Evolutionary conservation across 1,140 invertebrate genomes (phyloP), one percentile per base, ranked within the genome.

Genomic region (Apis cerana): DNA sequence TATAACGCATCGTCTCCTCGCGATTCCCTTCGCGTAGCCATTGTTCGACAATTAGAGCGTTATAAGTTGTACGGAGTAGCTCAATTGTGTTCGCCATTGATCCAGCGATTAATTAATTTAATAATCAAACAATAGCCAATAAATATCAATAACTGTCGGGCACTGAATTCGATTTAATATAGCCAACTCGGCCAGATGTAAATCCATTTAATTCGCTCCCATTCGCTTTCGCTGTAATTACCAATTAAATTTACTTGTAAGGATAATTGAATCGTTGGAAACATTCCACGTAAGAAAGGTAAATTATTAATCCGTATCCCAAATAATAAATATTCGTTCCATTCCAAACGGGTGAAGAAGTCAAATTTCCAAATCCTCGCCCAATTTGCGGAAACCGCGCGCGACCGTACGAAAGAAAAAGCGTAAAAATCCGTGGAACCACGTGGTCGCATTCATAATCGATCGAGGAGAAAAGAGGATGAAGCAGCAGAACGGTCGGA

Each of bases 61-160:
- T 23, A 23, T 12, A 23, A 70, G 43, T 52, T 70, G 33, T 43
- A 52, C 33, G 52, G 62, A 33, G 23, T 10, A 33, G 68, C 21
- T 50, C 48, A 11, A 70, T 70, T 52, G 43, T 23, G 43, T 48
- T 52, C 48, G n/a, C 52, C 68, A 23, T 23, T 70, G 68, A 70
- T 70, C 43, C 68, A 33, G 15, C 64, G 48, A 70, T 52, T 70
- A 52, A 54, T 70, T 54, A 27, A 70, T 52, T 27, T 19, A 70
- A 70, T 19, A 27, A 52, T n/a, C 50, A 27, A 54, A 70, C 69
- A 70, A 70, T 52, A 19, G 33, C 48, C 48, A 17, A 70, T 48
- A 50, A 70, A 52, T 70, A 70, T 23, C 43, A 70, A 70, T 70
- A 54, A 70, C n/a, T 54, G 69, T 70, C 69, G 54, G 19, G 23